Evolutionary conservation across 2,113 vertebrate species (phyloP).

Genomic region (Stictonetta naevosa): DNA sequence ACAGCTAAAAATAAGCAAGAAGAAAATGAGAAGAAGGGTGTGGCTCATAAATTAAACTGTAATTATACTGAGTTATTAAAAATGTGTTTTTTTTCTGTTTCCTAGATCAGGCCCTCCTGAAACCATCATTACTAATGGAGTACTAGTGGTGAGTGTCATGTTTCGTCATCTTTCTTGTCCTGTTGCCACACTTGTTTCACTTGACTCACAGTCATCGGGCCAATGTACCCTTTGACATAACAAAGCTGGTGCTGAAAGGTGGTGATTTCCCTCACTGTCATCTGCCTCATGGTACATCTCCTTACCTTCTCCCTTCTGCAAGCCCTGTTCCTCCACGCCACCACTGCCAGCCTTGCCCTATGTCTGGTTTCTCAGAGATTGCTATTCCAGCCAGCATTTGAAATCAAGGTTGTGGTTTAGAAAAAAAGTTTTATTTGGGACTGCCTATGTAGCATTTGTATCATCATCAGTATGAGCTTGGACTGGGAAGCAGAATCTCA

Average conservation of each 20-base stretch:
- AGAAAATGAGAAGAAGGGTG: not conserved
- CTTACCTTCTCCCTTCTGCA: not conserved
- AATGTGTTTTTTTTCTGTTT: slow-evolving; percentile 45
- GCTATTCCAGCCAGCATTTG: not conserved
- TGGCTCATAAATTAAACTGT: not conserved
- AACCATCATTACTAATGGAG: slow-evolving; percentile 74
- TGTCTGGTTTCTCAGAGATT: not conserved
- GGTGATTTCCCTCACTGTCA: not conserved
- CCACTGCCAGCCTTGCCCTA: not conserved
- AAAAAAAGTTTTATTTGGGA: not conserved
- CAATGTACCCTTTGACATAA: not conserved
- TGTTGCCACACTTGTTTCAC: not conserved
- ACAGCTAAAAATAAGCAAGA: not conserved
- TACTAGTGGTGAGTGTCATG: slow-evolving; percentile 66
- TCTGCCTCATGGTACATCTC: not conserved
- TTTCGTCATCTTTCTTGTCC: slow-evolving; percentile 19
- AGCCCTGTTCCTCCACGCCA: not conserved
- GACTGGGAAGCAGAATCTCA: not conserved
- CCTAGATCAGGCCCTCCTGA: slow-evolving; percentile 66
- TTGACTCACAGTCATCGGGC: not conserved
- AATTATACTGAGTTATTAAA: slow-evolving; percentile 27
- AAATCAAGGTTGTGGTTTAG: fast-evolving
- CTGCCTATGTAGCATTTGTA: not conserved
- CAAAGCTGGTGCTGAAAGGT: not conserved
- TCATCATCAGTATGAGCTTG: not conserved